Evolutionary conservation across 2,888 invertebrate species (phyloP), one percentile per base, ranked within the genome.

Genomic region (Agapostemon virescens): DNA sequence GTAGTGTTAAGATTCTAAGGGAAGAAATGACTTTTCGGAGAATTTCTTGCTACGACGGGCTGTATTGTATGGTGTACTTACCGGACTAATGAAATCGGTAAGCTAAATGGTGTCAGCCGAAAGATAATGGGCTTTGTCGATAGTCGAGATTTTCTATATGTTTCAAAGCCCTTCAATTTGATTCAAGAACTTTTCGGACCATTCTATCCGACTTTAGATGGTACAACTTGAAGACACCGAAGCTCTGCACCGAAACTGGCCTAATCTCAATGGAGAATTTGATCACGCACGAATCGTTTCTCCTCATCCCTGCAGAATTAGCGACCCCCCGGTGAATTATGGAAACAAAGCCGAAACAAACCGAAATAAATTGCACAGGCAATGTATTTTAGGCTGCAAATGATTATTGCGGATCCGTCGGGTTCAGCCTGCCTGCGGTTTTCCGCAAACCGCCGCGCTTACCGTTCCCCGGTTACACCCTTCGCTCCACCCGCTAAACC

Each of bases 341-440:
- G 88, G 84, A 88, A 90, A 90, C 90, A 89, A 91, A 90, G 90
- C 89, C 87, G 88, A 88, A 89, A 90, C 89, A 89, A 91, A 89
- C 88, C 88, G 87, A 91, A 91, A 92, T 91, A 90, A 91, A 91
- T 90, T 90, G 89, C 89, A 88, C 88, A 86, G 88, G 87, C 91
- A 91, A 91, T 92, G 89, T 90, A 91, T 92, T 71, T 91, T 91
- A 86, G 88, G 89, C 88, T 90, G 90, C 89, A 88, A 91, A 90
- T 91, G 91, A 92, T 92, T 92, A 92, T 91, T 92, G 90, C 86
- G 86, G 88, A 91, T 89, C 89, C 90, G 89, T 87, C 87, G 87
- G 87, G 85, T 87, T 88, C 89, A 89, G 88, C 82, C 88, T 88
- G 87, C 84, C 88, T 90, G 90, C 86, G 91, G 91, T 86, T 88